Evolutionary conservation across 2,888 invertebrate species (phyloP), one percentile per base, ranked within the genome.

Genomic region (Amphipoea lucens): DNA sequence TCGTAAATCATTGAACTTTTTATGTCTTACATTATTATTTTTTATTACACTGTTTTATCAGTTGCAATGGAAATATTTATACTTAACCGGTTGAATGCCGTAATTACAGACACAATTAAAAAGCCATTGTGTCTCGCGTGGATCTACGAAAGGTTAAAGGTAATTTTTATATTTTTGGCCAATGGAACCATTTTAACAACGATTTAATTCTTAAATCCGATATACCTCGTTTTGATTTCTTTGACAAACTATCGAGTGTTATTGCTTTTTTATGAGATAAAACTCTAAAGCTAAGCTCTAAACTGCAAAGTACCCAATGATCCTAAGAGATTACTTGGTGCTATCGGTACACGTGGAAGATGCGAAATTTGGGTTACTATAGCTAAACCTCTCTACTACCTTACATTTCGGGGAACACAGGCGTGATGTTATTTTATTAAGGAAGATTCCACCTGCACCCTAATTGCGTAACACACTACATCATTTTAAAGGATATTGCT

Each of bases 1-100:
- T 29, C 29, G 29, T 29, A 69, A 83, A 80, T 68, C 72, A 67
- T 76, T 85, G 74, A 83, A 85, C 80, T 87, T 70, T 74, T 81
- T 2, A 84, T 76, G n/a, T 20, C 63, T 7, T 65, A 2, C 42
- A 2, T 75, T 69, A 45, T 66, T 74, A 45, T 62, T 63, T 71
- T 68, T 71, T 45, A 60, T 71, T 0, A 42, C n/a, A 29, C 7
- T 60, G 4, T 42, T 60, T 71, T 57, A 82, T 82, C 54, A 40
- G 12, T 45, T 40, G n/a, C 36, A 45, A 29, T 45, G 36, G 7
- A 62, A 54, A 68, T 14, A 45, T 62, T 62, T 29, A 23, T 36
- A 17, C n/a, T n/a, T n/a, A n/a, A n/a, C n/a, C n/a, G n/a, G n/a
- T n/a, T n/a, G n/a, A n/a, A n/a, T n/a, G n/a, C n/a, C n/a, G n/a